A percentile compares a stretch with the other conserved stretches of the same genome.
phyloP scores from a whole-genome alignment of 2,113 vertebrate genomes.

The Oostethus manadensis region DNA sequence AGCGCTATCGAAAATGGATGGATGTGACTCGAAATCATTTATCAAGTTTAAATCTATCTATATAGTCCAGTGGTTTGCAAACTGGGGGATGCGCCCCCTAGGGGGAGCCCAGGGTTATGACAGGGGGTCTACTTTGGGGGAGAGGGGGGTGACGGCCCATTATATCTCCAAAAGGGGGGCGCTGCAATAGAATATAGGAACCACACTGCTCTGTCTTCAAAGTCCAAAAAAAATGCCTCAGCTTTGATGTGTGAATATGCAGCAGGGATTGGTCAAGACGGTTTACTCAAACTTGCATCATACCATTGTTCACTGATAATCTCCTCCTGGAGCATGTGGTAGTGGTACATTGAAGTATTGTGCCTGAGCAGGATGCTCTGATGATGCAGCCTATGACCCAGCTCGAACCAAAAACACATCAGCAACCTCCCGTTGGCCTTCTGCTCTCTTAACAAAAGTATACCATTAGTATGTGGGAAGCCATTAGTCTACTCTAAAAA shows the following conservation, averaged over 20 bases:
- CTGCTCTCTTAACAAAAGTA: background rate
- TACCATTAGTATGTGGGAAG: background rate
- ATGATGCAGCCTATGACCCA: background rate
- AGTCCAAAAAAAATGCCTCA: background rate
- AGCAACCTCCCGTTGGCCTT: background rate
- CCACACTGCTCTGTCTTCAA: constrained; percentile 6
- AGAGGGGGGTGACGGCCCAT: too few relatives aligned
- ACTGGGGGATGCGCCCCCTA: too few relatives aligned
- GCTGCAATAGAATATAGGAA: too few relatives aligned
- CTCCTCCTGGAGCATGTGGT: background rate
- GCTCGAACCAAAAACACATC: background rate
- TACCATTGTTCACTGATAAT: background rate
- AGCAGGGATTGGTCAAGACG: background rate
- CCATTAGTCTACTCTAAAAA: background rate
- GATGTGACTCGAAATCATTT: too few relatives aligned
- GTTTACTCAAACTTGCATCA: background rate
- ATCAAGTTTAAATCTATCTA: too few relatives aligned
- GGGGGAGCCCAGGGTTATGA: too few relatives aligned
- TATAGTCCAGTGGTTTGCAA: too few relatives aligned
- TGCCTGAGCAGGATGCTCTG: background rate
- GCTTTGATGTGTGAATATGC: background rate
- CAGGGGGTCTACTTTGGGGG: too few relatives aligned
- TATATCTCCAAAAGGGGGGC: too few relatives aligned
- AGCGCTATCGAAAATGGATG: too few relatives aligned
- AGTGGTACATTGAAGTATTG: background rate